phyloP scores from a whole-genome alignment of 1,140 invertebrate genomes.

The Radopholus similis region DNA sequence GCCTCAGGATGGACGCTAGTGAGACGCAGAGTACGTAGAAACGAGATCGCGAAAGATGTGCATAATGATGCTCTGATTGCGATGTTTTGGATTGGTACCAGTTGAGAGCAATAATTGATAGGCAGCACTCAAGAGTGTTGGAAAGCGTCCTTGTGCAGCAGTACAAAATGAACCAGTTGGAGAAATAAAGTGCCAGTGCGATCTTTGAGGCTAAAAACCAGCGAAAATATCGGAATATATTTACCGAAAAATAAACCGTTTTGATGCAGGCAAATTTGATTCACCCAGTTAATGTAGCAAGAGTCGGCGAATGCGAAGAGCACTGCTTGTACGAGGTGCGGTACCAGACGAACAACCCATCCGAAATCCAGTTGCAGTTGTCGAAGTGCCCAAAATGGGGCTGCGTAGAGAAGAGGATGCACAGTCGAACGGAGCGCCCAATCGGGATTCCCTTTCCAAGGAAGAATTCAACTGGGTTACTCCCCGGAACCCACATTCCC shows the following conservation, averaged over 20 bases:
- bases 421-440: conserved; percentile 26
- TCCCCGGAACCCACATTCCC: conserved; percentile 25
- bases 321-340: conserved; percentile 30
- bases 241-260: conserved; percentile 13
- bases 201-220: conserved; percentile 8
- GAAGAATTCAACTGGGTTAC: not conserved
- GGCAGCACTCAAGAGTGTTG: conserved; percentile 28
- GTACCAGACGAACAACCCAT: conserved; percentile 10
- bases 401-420: conserved; percentile 25
- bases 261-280: not conserved
- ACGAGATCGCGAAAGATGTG: too few species aligned
- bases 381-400: conserved; percentile 20
- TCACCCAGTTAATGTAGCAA: conserved; percentile 23
- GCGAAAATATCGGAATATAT: conserved; percentile 1
- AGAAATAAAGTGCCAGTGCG: conserved; percentile 19
- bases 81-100: conserved; percentile 26
- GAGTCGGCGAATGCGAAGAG: conserved; percentile 35
- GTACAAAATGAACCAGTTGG: conserved; percentile 41
- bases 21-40: conserved; percentile 11
- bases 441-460: conserved; percentile 10
- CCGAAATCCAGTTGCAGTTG: conserved; percentile 16
- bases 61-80: too few species aligned
- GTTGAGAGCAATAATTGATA: conserved; percentile 30
- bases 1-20: conserved; percentile 24
- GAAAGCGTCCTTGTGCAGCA: conserved; percentile 34